Evolutionary conservation across 2,113 vertebrate genomes (phyloP).

Genomic region (Sitta europaea): DNA sequence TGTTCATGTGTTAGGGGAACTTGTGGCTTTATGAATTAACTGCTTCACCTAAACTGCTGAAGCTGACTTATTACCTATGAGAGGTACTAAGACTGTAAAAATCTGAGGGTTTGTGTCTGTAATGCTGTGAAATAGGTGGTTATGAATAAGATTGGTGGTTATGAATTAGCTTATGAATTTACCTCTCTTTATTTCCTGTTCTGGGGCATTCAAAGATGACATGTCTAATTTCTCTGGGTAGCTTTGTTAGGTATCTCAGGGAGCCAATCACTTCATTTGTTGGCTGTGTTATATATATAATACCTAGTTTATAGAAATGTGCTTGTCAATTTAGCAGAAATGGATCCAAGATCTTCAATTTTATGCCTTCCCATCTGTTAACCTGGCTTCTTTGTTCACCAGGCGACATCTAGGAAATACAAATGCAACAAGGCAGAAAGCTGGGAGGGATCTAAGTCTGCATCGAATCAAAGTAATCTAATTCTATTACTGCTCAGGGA

Average conservation of each 20-base stretch:
- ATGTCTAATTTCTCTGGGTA: neutral
- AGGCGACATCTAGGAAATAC: neutral
- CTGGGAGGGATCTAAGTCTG: neutral
- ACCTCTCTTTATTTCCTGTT: neutral
- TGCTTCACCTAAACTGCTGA: neutral
- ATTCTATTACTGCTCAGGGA: neutral
- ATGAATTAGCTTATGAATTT: neutral
- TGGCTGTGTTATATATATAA: neutral
- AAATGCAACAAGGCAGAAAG: neutral
- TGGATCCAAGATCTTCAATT: neutral
- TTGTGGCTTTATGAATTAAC: constrained; percentile 15
- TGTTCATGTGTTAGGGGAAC: neutral
- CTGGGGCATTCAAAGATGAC: neutral
- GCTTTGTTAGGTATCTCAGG: neutral
- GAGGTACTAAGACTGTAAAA: neutral
- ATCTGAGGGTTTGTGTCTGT: neutral
- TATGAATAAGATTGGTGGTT: neutral
- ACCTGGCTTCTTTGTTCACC: neutral
- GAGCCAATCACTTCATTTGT: neutral
- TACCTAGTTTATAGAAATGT: neutral
- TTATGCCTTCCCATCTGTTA: constrained; percentile 34
- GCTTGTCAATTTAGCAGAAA: constrained; percentile 5
- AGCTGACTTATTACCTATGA: neutral
- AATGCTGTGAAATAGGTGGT: neutral
- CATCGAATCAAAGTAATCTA: neutral